A percentile compares a stretch with the other conserved stretches of the same genome.
Conservation (phyloP, 35 echinoderm and acorn worm species). For the Ophiothrix spiculata region DNA sequence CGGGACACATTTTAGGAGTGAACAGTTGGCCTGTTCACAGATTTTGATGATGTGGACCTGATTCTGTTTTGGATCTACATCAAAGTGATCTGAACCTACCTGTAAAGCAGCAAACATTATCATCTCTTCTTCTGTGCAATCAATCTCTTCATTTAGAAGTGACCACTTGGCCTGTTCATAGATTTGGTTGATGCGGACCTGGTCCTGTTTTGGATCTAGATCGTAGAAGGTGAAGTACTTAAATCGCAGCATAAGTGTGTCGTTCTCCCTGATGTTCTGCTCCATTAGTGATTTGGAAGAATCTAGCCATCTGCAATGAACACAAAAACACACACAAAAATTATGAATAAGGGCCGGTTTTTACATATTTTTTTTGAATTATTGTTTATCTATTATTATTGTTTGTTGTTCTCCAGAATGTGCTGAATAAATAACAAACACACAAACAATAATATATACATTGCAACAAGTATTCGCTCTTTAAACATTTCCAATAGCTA, state of each 20-base stretch:
- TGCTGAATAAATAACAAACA: neutral
- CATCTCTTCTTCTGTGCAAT: slow-evolving; percentile 99
- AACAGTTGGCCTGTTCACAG: no score
- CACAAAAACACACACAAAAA: slow-evolving; percentile 9
- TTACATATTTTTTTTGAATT: neutral
- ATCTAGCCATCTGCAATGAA: slow-evolving; percentile 80
- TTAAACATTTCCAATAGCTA: neutral
- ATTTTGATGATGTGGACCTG: no score
- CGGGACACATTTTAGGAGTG: no score
- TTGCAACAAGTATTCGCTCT: neutral
- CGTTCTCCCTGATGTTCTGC: slow-evolving; percentile 81
- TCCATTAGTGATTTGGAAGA: slow-evolving; percentile 93
- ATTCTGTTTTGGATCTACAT: no score
- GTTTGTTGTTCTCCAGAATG: neutral
- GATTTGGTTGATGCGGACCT: slow-evolving; percentile 92
- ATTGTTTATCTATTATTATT: no score
- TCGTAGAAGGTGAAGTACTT: slow-evolving; percentile 98
- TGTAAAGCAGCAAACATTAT: slow-evolving; percentile 99
- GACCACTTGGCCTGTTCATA: slow-evolving; percentile 97
- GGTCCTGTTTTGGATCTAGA: slow-evolving; percentile 74
- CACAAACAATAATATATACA: neutral
- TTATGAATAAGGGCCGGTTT: neutral
- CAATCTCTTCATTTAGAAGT: slow-evolving; percentile 84
- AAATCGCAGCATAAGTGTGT: slow-evolving; percentile 88
- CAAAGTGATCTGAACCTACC: slow-evolving; percentile 46